A percentile compares a stretch with the other conserved stretches of the same genome.
These are phyloP conservation scores for Spilosoma lubricipeda DNA, from an alignment of 2,888 invertebrate genomes.

Conservation along the genomic window DNA sequence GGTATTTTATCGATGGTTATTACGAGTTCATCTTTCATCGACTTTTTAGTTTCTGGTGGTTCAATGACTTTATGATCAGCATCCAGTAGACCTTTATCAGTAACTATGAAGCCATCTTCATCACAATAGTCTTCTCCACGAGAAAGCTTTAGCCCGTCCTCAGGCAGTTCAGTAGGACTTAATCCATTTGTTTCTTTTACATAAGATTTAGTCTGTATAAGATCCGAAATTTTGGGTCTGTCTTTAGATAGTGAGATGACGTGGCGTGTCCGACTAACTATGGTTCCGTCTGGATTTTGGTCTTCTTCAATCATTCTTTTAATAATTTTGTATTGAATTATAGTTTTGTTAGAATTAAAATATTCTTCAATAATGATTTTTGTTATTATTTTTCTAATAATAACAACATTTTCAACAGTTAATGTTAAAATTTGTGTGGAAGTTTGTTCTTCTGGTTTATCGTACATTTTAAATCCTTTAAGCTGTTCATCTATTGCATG, in stretches of 20 bases:
- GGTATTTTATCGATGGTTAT: constrained; percentile 49
- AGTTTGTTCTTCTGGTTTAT: constrained; percentile 12
- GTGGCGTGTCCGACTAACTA: neutral
- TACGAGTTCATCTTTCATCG: constrained; percentile 73
- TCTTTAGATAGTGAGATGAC: constrained; percentile 9
- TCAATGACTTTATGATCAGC: constrained; percentile 60
- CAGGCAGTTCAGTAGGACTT: neutral
- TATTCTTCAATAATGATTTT: constrained; percentile 20
- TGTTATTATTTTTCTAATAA: constrained; percentile 15
- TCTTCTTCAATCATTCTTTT: constrained; percentile 14
- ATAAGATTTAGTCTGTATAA: neutral
- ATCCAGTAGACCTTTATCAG: constrained; percentile 70
- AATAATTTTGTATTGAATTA: constrained; percentile 19
- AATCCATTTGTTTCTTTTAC: neutral
- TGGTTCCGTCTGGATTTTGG: constrained; percentile 16
- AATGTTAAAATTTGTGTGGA: constrained; percentile 1
- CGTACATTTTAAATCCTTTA: constrained; percentile 8
- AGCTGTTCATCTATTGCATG: constrained; percentile 3
- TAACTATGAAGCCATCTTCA: constrained; percentile 34
- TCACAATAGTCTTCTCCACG: constrained; percentile 22
- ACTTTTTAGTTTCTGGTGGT: constrained; percentile 30
- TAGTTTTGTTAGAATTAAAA: constrained; percentile 1
- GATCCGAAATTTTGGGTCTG: neutral
- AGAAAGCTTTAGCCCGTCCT: neutral
- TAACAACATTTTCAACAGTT: neutral